These are phyloP conservation scores for Oasisia sp. DNA, from an alignment of 2,888 invertebrate genomes.

Conservation along the genomic window DNA sequence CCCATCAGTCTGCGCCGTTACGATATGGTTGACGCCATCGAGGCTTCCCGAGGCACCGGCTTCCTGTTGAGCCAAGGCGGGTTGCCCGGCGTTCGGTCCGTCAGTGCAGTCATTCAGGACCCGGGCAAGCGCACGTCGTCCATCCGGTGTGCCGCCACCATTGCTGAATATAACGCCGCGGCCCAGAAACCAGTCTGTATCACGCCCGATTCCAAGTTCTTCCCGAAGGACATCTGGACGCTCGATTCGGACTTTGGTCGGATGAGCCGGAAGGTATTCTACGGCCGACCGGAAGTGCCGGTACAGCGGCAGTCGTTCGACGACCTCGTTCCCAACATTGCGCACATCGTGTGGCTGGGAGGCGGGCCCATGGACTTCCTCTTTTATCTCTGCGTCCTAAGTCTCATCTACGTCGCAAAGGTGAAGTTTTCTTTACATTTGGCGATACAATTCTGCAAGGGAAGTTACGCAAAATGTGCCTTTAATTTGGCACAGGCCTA, in stretches of 20 bases:
- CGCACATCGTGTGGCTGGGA: slow-evolving; percentile 61
- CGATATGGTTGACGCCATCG: slow-evolving; percentile 35
- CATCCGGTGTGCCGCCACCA: slow-evolving; percentile 13
- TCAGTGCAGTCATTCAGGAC: not conserved
- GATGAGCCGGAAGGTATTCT: slow-evolving; percentile 46
- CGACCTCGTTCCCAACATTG: slow-evolving; percentile 56
- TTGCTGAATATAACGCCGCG: not conserved
- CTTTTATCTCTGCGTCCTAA: slow-evolving; percentile 58
- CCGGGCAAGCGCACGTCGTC: not conserved
- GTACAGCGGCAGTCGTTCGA: slow-evolving; percentile 35
- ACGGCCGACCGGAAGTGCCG: slow-evolving; percentile 45
- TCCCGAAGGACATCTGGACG: slow-evolving; percentile 52
- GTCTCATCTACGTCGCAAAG: slow-evolving; percentile 52
- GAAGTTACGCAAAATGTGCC: not conserved
- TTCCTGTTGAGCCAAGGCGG: slow-evolving; percentile 37
- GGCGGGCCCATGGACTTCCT: slow-evolving; percentile 54
- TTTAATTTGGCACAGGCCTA: not conserved
- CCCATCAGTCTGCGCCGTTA: slow-evolving; percentile 32
- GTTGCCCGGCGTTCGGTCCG: slow-evolving; percentile 23
- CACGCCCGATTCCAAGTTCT: slow-evolving; percentile 14
- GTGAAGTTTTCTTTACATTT: slow-evolving; percentile 27
- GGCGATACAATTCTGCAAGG: not conserved
- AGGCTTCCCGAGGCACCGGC: slow-evolving; percentile 27
- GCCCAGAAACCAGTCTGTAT: not conserved
- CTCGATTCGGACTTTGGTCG: slow-evolving; percentile 44